phyloP scores from a whole-genome alignment of 2,888 invertebrate genomes.

The Latrodectus hesperus region DNA sequence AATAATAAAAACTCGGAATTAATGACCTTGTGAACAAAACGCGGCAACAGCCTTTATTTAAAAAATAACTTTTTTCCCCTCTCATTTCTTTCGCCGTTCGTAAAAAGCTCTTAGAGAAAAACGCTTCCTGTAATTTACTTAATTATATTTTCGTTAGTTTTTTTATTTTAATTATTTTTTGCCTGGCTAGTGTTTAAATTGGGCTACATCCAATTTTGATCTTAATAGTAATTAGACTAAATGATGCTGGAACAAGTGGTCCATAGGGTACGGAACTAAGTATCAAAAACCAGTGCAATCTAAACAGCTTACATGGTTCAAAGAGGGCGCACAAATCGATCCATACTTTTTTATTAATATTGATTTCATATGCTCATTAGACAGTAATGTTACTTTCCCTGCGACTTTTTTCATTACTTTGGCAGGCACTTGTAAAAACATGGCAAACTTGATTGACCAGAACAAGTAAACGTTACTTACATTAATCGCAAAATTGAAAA shows the following conservation, averaged over 20 bases:
- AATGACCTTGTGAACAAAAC: constrained; percentile 68
- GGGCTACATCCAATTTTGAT: constrained; percentile 69
- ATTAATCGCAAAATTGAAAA: constrained; percentile 61
- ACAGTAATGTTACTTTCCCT: constrained; percentile 40
- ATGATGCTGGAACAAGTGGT: constrained; percentile 68
- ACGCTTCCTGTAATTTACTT: constrained; percentile 69
- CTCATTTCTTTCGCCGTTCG: constrained; percentile 40
- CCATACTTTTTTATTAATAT: constrained; percentile 67
- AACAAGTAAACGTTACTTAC: constrained; percentile 64
- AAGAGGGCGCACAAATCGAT: constrained; percentile 54
- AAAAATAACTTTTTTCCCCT: constrained; percentile 19
- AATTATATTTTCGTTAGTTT: constrained; percentile 67
- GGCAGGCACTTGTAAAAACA: constrained; percentile 22
- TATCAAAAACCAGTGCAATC: constrained; percentile 63
- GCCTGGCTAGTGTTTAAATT: constrained; percentile 65
- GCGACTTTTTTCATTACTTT: constrained; percentile 5
- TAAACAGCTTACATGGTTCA: constrained; percentile 68
- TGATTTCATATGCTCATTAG: constrained; percentile 68
- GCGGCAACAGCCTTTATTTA: constrained; percentile 66
- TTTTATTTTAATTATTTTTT: constrained; percentile 47
- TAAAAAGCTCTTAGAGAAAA: constrained; percentile 68
- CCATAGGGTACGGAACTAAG: constrained; percentile 64
- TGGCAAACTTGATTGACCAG: constrained; percentile 69
- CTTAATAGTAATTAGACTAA: constrained; percentile 69
- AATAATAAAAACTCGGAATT: constrained; percentile 67